phyloP scores from a whole-genome alignment of 1,140 invertebrate genomes.

The Drosophila virilis region DNA sequence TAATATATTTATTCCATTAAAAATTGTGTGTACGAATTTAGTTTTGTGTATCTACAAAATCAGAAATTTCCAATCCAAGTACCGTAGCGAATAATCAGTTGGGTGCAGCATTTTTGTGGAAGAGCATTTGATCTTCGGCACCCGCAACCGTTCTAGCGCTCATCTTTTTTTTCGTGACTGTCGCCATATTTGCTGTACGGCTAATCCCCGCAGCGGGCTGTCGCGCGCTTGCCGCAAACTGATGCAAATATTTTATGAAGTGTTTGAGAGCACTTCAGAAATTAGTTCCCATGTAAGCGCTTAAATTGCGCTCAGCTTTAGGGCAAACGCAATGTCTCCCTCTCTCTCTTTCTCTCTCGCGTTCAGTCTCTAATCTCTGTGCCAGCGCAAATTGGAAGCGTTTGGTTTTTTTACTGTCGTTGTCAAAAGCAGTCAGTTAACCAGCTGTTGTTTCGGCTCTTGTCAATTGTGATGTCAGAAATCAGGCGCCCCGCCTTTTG shows the following conservation, averaged over 20 bases:
- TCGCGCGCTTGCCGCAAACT: constrained; percentile 66
- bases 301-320: constrained; percentile 58
- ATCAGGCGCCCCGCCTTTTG: constrained; percentile 59
- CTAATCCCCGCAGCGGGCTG: constrained; percentile 79
- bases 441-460: constrained; percentile 65
- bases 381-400: constrained; percentile 61
- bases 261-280: constrained; percentile 78
- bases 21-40: no score
- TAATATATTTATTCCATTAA: no score
- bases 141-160: background rate
- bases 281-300: constrained; percentile 83
- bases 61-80: no score
- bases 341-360: background rate
- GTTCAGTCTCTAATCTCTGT: constrained; percentile 56
- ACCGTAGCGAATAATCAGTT: no score
- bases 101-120: no score
- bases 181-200: constrained; percentile 73
- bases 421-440: constrained; percentile 49
- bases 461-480: constrained; percentile 79
- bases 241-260: constrained; percentile 79
- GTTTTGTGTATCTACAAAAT: no score
- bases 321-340: background rate
- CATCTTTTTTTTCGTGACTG: constrained; percentile 48
- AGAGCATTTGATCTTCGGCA: constrained; percentile 5
- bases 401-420: constrained; percentile 24